These are phyloP conservation scores for Spilarctia lutea DNA, from an alignment of 2,888 invertebrate genomes.

Conservation along the genomic window DNA sequence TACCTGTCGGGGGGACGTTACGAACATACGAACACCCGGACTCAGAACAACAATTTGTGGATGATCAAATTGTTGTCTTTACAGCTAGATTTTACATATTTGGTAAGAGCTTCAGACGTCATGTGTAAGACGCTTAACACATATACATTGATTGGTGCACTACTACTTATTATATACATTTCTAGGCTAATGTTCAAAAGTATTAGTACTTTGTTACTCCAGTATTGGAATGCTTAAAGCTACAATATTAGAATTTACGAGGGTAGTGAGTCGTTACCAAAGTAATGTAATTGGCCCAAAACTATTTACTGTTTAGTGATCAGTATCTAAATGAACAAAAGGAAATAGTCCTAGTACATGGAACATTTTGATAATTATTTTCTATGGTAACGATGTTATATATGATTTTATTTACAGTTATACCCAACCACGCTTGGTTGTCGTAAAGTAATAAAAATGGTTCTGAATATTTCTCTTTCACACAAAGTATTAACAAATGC, in stretches of 20 bases:
- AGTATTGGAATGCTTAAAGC: neutral
- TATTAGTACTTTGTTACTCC: neutral
- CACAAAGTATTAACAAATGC: too few relatives aligned
- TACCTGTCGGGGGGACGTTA: too few relatives aligned
- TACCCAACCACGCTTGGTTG: too few relatives aligned
- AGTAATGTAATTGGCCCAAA: neutral
- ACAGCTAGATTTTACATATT: neutral
- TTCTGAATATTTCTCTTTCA: too few relatives aligned
- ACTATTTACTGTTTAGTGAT: neutral
- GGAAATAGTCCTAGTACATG: neutral
- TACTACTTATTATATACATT: neutral
- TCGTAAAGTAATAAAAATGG: too few relatives aligned
- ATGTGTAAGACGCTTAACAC: neutral
- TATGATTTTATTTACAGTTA: neutral
- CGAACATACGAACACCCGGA: too few relatives aligned
- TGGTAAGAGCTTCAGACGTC: neutral
- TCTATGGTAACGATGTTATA: neutral
- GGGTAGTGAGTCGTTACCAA: neutral
- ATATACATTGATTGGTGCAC: neutral
- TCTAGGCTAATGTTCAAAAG: neutral
- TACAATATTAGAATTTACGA: slow-evolving; percentile 1
- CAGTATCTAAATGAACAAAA: neutral
- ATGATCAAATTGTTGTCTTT: too few relatives aligned
- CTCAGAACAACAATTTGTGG: too few relatives aligned
- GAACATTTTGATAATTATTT: neutral